Evolutionary conservation across 2,113 vertebrate species (phyloP).

Genomic region (Scartelaos histophorus): DNA sequence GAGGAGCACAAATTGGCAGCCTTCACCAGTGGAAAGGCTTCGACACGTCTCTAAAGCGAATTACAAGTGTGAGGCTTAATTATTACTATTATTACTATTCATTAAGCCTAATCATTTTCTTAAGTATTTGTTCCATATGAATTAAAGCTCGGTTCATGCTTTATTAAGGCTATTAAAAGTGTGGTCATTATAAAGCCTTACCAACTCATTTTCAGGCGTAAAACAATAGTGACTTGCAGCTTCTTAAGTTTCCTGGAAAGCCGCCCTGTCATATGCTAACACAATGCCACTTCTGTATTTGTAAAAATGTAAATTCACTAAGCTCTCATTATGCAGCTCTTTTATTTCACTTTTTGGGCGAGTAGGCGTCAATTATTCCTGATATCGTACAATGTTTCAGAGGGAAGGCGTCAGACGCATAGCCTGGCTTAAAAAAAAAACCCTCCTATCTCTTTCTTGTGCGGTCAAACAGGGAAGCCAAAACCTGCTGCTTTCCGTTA

Average conservation of each 20-base stretch:
- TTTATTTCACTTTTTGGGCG: slow-evolving; percentile 28
- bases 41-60: no score
- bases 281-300: slow-evolving; percentile 15
- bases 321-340: slow-evolving; percentile 7
- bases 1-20: no score
- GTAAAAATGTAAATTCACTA: slow-evolving; percentile 38
- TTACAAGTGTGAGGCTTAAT: no score
- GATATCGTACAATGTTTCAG: slow-evolving; percentile 58
- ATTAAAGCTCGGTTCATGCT: no score
- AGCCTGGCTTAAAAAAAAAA: slow-evolving; percentile 45
- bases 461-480: slow-evolving; percentile 36
- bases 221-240: slow-evolving; percentile 16
- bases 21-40: no score
- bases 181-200: no score
- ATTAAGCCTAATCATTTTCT: no score
- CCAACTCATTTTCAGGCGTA: not conserved
- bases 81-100: no score
- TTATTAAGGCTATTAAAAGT: no score
- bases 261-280: slow-evolving; percentile 6
- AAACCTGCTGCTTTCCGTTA: slow-evolving; percentile 29
- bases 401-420: slow-evolving; percentile 45
- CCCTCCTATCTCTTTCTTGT: slow-evolving; percentile 41
- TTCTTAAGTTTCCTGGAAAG: slow-evolving; percentile 18
- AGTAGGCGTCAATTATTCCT: slow-evolving; percentile 56
- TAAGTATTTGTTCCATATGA: no score